Conservation (phyloP, 2,797 vertebrate species). For the Balearica regulorum region DNA sequence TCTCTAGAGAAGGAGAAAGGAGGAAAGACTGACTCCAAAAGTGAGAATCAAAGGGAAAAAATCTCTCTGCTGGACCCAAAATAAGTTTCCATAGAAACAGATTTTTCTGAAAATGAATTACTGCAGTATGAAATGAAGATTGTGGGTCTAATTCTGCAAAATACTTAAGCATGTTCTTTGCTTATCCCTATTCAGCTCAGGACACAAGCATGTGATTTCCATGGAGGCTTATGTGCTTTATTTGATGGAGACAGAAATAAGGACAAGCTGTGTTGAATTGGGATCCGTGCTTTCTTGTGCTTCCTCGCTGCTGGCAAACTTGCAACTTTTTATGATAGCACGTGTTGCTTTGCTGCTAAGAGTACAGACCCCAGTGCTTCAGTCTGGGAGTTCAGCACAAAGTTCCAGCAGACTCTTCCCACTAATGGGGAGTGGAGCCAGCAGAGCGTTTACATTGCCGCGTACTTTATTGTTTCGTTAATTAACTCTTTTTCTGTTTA, state of each 20-base stretch:
- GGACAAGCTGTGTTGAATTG: neutral
- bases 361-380: neutral
- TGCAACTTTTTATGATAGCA: neutral
- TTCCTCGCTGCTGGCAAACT: neutral
- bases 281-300: neutral
- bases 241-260: conserved; percentile 24
- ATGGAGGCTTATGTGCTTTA: conserved; percentile 33
- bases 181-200: conserved; percentile 21
- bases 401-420: neutral
- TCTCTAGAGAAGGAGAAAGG: conserved; percentile 10
- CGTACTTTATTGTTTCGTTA: conserved; percentile 60
- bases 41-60: conserved; percentile 33
- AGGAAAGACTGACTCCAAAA: conserved; percentile 8
- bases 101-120: neutral
- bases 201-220: conserved; percentile 24
- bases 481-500: conserved; percentile 70
- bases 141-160: conserved; percentile 42
- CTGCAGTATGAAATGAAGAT: conserved; percentile 18
- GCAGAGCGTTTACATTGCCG: conserved; percentile 45
- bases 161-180: conserved; percentile 39
- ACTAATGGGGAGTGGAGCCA: conserved; percentile 43
- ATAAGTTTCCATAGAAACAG: conserved; percentile 57
- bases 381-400: neutral
- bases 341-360: neutral
- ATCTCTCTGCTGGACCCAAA: conserved; percentile 28